Evolutionary conservation across 2,113 vertebrate genomes (phyloP).

Genomic region (Nothoprocta perdicaria): DNA sequence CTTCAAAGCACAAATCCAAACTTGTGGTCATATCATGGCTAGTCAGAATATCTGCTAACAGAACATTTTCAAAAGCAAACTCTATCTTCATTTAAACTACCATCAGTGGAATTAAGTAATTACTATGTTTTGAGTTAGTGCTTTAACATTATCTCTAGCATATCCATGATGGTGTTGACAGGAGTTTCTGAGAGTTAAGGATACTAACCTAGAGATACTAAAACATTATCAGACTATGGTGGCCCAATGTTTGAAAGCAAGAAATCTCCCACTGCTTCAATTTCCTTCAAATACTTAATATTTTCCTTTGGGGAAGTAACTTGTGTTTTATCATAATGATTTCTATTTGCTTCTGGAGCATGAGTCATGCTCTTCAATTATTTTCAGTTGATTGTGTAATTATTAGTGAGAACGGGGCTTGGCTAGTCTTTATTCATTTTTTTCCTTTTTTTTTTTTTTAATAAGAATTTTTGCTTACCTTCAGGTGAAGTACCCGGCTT

Average conservation of each 20-base stretch:
- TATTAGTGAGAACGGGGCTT: slow-evolving; percentile 30
- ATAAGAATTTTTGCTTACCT: slow-evolving; percentile 81
- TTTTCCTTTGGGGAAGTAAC: slow-evolving; percentile 61
- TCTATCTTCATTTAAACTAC: neutral
- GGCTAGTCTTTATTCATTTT: neutral
- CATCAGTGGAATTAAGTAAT: neutral
- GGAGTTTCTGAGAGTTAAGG: neutral
- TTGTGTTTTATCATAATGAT: slow-evolving; percentile 58
- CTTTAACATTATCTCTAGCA: neutral
- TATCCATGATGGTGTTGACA: neutral
- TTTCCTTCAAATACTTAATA: slow-evolving; percentile 51
- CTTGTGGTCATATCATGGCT: neutral
- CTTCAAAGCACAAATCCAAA: neutral
- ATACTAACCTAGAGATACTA: slow-evolving; percentile 27
- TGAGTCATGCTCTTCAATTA: slow-evolving; percentile 51
- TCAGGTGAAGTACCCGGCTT: slow-evolving; percentile 90
- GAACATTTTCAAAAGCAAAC: slow-evolving; percentile 10
- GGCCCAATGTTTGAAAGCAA: slow-evolving; percentile 39
- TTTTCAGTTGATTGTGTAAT: slow-evolving; percentile 54
- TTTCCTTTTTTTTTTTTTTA: neutral
- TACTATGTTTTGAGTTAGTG: neutral
- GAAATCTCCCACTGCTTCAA: slow-evolving; percentile 30
- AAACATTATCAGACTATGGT: neutral
- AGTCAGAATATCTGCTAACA: neutral
- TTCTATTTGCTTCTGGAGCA: slow-evolving; percentile 62